Evolutionary conservation across 2,888 invertebrate genomes (phyloP).

Genomic region (Cryptophagus acutangulus): DNA sequence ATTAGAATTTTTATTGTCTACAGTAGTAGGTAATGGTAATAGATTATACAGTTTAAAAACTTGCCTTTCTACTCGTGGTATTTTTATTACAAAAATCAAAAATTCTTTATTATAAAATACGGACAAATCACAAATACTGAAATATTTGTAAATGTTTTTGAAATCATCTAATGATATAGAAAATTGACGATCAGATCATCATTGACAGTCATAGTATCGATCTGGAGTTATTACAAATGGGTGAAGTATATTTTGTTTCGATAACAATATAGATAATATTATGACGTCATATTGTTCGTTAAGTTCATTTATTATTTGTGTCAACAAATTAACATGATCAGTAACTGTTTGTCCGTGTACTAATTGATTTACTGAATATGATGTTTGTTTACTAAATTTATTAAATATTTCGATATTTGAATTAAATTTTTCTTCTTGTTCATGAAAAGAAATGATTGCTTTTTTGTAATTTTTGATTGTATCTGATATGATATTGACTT

Average conservation of each 20-base stretch:
- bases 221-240: slow-evolving; percentile 13
- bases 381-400: slow-evolving; percentile 1
- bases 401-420: slow-evolving; percentile 1
- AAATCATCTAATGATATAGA: slow-evolving; percentile 3
- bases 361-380: background rate
- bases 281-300: slow-evolving; percentile 8
- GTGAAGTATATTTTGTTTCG: slow-evolving; percentile 12
- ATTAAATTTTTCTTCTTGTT: slow-evolving; percentile 13
- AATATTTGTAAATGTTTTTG: slow-evolving; percentile 2
- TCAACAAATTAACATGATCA: slow-evolving; percentile 1
- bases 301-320: background rate
- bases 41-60: too few species aligned
- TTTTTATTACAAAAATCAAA: too few species aligned
- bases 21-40: too few species aligned
- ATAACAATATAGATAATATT: slow-evolving; percentile 11
- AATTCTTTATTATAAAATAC: too few species aligned
- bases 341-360: background rate
- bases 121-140: background rate
- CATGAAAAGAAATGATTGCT: slow-evolving; percentile 11
- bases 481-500: slow-evolving; percentile 20
- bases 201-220: slow-evolving; percentile 10
- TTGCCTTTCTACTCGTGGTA: too few species aligned
- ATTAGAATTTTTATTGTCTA: too few species aligned
- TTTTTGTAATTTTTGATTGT: slow-evolving; percentile 22
- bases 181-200: background rate